These are phyloP conservation scores for Channa maculata DNA, from an alignment of 2,113 vertebrate genomes.

Conservation along the genomic window DNA sequence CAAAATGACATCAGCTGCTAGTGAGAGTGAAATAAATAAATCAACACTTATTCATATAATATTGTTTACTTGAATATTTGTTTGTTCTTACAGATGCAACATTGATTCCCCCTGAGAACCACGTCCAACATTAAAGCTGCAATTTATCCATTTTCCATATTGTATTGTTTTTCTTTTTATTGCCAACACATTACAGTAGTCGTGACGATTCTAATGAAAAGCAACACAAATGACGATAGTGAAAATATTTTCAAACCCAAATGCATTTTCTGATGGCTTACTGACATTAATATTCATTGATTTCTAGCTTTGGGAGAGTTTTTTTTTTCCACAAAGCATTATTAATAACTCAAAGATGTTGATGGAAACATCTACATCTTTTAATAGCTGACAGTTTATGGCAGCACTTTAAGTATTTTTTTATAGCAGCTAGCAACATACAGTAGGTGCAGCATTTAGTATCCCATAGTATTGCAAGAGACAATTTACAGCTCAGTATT, in stretches of 20 bases:
- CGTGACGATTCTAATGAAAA: constrained; percentile 14
- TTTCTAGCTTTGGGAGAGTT: background rate
- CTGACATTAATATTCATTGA: constrained; percentile 4
- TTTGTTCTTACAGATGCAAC: constrained; percentile 47
- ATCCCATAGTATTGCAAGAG: too few species aligned
- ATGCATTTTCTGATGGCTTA: constrained; percentile 34
- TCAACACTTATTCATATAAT: constrained; percentile 26
- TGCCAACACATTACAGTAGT: constrained; percentile 41
- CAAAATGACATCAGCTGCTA: constrained; percentile 34
- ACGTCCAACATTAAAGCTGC: constrained; percentile 39
- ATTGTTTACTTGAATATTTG: constrained; percentile 39
- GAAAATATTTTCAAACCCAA: constrained; percentile 19
- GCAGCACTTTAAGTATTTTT: background rate
- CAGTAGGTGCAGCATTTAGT: background rate
- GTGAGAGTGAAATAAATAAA: constrained; percentile 45
- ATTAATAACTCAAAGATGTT: background rate
- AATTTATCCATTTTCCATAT: constrained; percentile 21
- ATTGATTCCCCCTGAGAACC: constrained; percentile 41
- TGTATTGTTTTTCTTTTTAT: constrained; percentile 33
- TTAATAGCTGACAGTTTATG: background rate
- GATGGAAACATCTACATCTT: background rate
- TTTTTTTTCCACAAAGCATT: background rate
- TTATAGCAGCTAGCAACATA: background rate
- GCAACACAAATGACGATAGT: constrained; percentile 16
- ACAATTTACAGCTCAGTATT: too few species aligned